Percentiles rank a stretch among this genome's conserved stretches.
Evolutionary conservation across 92 coral and sea anemone species (phyloP).

Genomic region (Metridium senile): DNA sequence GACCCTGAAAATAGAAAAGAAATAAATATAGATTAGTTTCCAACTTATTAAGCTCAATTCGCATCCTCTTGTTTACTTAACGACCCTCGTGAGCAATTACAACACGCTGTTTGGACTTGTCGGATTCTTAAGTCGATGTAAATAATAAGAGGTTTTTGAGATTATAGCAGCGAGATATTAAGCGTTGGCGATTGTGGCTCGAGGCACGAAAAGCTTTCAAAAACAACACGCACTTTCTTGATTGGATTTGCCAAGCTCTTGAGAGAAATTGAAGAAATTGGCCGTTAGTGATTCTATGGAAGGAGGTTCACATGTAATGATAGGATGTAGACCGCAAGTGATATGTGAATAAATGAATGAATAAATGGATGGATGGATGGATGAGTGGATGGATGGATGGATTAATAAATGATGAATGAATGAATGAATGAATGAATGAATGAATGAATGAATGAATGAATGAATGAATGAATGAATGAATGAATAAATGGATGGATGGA

Average conservation of each 20-base stretch:
- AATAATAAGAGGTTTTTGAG: not conserved
- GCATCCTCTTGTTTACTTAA: no score
- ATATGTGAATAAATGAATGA: not conserved
- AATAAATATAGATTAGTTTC: not conserved
- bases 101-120: not conserved
- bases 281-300: not conserved
- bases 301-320: no score
- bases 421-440: slow-evolving; percentile 15
- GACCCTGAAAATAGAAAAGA: not conserved
- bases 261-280: not conserved
- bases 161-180: not conserved
- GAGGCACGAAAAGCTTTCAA: not conserved
- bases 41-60: no score
- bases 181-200: not conserved
- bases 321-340: no score
- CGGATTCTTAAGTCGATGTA: not conserved
- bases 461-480: not conserved
- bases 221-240: not conserved
- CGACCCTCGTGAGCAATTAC: not conserved
- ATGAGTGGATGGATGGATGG: not conserved
- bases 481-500: not conserved
- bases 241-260: not conserved
- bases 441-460: slow-evolving; percentile 9
- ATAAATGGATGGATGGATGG: not conserved
- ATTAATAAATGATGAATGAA: not conserved